Evolutionary conservation across 2,888 invertebrate genomes (phyloP).

Genomic region (Zootermopsis nevadensis): DNA sequence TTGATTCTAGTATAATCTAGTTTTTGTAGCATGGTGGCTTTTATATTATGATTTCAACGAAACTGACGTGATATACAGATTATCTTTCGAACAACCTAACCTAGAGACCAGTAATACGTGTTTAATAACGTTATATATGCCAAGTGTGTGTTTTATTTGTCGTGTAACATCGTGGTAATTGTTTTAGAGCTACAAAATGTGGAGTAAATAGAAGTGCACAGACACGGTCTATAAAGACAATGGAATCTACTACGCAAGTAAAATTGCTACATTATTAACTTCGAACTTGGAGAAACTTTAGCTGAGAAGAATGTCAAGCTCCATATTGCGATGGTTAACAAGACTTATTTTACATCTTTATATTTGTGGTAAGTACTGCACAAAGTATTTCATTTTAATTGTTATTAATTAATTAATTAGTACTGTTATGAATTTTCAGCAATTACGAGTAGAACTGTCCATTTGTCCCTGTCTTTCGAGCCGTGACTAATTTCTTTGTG

Average conservation of each 20-base stretch:
- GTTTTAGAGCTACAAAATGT: too few relatives aligned
- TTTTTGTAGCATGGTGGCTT: too few relatives aligned
- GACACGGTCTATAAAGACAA: not conserved
- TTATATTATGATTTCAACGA: too few relatives aligned
- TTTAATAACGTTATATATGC: too few relatives aligned
- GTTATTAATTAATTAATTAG: not conserved
- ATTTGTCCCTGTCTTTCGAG: not conserved
- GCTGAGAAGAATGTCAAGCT: not conserved
- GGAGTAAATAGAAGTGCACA: not conserved
- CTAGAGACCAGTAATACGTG: too few relatives aligned
- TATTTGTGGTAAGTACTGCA: conserved; percentile 7
- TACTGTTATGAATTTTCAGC: not conserved
- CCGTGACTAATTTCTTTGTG: not conserved
- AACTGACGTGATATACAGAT: too few relatives aligned
- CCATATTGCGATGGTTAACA: not conserved
- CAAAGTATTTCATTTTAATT: not conserved
- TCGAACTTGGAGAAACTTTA: not conserved
- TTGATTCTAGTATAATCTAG: too few relatives aligned
- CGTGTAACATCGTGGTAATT: too few relatives aligned
- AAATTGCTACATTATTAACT: not conserved
- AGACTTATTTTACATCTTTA: not conserved
- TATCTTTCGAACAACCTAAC: too few relatives aligned
- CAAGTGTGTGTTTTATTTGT: too few relatives aligned
- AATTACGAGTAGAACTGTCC: not conserved
- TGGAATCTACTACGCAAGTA: not conserved